phyloP scores from a whole-genome alignment of 2,113 vertebrate genomes.

The Ia io region DNA sequence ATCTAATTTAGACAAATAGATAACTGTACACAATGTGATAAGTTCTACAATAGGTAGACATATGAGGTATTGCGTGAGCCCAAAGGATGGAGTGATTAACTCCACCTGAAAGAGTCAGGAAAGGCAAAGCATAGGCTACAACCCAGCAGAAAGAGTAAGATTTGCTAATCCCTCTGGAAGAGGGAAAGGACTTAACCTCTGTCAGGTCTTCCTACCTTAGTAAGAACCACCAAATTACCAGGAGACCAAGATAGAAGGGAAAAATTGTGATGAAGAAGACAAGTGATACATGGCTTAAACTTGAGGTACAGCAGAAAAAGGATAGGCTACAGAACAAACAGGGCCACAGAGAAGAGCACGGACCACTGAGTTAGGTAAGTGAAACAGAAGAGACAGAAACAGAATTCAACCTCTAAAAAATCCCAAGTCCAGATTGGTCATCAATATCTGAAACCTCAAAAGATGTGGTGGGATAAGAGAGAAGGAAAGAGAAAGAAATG shows the following conservation, averaged over 20 bases:
- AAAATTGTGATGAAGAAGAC: not conserved
- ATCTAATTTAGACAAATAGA: not conserved
- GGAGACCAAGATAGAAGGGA: not conserved
- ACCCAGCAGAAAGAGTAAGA: not conserved
- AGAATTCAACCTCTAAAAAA: conserved; percentile 16
- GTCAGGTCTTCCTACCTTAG: not conserved
- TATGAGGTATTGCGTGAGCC: not conserved
- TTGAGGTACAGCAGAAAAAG: not conserved
- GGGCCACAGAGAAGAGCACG: not conserved
- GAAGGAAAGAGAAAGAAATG: not conserved
- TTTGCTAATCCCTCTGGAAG: not conserved
- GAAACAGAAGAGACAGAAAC: not conserved
- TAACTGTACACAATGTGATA: not conserved
- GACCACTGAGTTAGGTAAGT: not conserved
- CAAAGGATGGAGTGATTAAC: not conserved
- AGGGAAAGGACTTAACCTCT: not conserved
- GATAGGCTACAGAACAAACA: not conserved
- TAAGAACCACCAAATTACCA: not conserved
- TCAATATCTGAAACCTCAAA: not conserved
- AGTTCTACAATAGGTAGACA: not conserved
- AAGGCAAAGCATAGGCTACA: not conserved
- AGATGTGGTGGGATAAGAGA: not conserved
- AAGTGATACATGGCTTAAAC: not conserved
- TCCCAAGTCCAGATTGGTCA: not conserved
- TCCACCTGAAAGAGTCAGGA: not conserved